Conservation (phyloP, 2,888 invertebrate genomes). For the Plebejus anna region DNA sequence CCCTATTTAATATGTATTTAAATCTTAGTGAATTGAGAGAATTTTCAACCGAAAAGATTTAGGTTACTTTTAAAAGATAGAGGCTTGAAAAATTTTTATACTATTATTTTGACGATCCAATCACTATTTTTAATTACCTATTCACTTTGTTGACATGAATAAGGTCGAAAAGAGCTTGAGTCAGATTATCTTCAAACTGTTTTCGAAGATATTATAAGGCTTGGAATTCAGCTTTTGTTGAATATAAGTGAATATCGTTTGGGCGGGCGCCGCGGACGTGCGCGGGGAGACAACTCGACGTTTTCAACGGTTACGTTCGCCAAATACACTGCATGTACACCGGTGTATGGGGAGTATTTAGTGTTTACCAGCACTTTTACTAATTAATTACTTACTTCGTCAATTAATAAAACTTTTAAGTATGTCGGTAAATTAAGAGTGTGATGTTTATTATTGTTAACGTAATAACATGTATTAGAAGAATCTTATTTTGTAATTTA, state of each 20-base stretch:
- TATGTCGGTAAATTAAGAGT: neutral
- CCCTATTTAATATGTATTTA: too few relatives aligned
- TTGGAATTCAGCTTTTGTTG: conserved; percentile 25
- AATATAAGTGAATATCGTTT: conserved; percentile 24
- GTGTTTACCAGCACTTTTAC: neutral
- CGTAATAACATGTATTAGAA: neutral
- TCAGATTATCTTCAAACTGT: neutral
- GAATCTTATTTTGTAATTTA: too few relatives aligned
- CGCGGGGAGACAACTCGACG: neutral
- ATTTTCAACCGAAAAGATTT: too few relatives aligned
- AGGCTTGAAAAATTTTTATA: too few relatives aligned
- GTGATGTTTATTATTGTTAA: neutral
- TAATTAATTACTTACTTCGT: neutral
- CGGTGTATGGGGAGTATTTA: neutral
- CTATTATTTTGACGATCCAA: too few relatives aligned
- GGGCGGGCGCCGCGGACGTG: conserved; percentile 6
- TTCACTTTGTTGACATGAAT: neutral
- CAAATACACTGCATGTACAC: neutral
- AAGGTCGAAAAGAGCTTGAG: neutral
- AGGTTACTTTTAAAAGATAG: too few relatives aligned
- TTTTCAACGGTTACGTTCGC: neutral
- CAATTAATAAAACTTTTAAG: neutral
- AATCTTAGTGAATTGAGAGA: too few relatives aligned
- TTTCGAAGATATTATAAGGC: neutral
- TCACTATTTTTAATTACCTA: too few relatives aligned